phyloP scores from a whole-genome alignment of 2,888 invertebrate genomes.

The Drosophila niveifrons region DNA sequence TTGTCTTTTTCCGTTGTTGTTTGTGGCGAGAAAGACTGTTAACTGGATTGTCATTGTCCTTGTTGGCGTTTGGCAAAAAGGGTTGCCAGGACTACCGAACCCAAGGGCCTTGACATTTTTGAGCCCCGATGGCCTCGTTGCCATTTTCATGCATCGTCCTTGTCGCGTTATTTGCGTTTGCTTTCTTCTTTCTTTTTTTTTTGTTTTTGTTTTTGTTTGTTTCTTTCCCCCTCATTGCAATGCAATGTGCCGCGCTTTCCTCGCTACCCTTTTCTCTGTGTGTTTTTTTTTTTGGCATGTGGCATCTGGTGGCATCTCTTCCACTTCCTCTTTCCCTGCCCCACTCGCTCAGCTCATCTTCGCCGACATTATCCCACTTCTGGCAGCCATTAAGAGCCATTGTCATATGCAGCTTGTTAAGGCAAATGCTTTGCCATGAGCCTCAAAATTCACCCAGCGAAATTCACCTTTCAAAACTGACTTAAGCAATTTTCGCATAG shows the following conservation, averaged over 20 bases:
- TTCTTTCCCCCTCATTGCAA: slow-evolving; percentile 14
- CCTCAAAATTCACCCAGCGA: slow-evolving; percentile 12
- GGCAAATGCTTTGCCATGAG: slow-evolving; percentile 29
- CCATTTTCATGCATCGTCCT: slow-evolving; percentile 48
- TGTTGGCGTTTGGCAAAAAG: slow-evolving; percentile 45
- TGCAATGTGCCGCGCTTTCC: slow-evolving; percentile 32
- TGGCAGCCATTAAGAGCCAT: slow-evolving; percentile 43
- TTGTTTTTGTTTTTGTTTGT: slow-evolving; percentile 14
- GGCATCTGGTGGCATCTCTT: slow-evolving; percentile 14
- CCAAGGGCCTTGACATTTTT: slow-evolving; percentile 56
- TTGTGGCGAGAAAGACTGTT: slow-evolving; percentile 46
- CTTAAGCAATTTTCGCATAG: slow-evolving; percentile 14
- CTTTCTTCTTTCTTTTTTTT: slow-evolving; percentile 13
- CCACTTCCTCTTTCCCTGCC: not conserved
- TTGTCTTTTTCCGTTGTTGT: slow-evolving; percentile 4
- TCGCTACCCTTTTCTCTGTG: slow-evolving; percentile 20
- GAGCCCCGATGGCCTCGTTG: slow-evolving; percentile 37
- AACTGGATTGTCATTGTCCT: slow-evolving; percentile 64
- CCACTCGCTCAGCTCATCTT: not conserved
- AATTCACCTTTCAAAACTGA: slow-evolving; percentile 14
- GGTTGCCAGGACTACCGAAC: slow-evolving; percentile 44
- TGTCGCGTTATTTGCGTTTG: slow-evolving; percentile 62
- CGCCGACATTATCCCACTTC: not conserved
- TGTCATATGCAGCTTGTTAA: slow-evolving; percentile 50
- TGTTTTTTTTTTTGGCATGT: slow-evolving; percentile 23